Percentiles rank a stretch among this genome's conserved stretches.
Conservation (phyloP, 2,888 invertebrate species). For the Ectropis crepuscularia region DNA sequence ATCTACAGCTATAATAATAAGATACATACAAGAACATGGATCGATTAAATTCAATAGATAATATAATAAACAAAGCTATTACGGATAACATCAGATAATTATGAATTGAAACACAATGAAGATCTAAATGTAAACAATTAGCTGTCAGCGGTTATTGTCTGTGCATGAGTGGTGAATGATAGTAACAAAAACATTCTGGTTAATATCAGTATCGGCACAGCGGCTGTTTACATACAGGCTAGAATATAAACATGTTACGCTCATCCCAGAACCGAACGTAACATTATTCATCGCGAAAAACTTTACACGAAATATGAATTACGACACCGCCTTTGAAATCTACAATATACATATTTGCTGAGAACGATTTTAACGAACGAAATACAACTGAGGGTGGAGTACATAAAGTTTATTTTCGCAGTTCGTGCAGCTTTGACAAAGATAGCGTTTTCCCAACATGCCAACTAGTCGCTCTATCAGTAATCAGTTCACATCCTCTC, state of each 20-base stretch:
- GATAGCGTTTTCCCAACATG: constrained; percentile 36
- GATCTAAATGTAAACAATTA: constrained; percentile 41
- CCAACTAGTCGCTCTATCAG: constrained; percentile 40
- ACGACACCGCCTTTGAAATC: constrained; percentile 19
- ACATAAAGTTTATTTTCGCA: constrained; percentile 13
- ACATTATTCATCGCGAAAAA: constrained; percentile 50
- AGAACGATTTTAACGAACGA: not conserved
- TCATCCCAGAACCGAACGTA: constrained; percentile 44
- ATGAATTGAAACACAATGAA: constrained; percentile 45
- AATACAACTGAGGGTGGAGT: not conserved
- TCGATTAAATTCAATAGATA: constrained; percentile 37
- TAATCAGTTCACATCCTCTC: constrained; percentile 66
- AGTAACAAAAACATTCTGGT: constrained; percentile 61
- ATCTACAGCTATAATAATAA: constrained; percentile 29
- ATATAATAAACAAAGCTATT: constrained; percentile 14
- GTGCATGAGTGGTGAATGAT: constrained; percentile 53
- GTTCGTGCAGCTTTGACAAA: constrained; percentile 15
- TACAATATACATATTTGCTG: constrained; percentile 1
- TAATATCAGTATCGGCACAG: constrained; percentile 46
- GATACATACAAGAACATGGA: constrained; percentile 23
- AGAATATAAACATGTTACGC: constrained; percentile 54
- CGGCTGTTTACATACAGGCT: constrained; percentile 51
- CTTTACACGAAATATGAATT: constrained; percentile 31
- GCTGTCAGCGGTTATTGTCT: constrained; percentile 50
- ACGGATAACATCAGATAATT: constrained; percentile 23